phyloP scores from a whole-genome alignment of 2,888 invertebrate species.

The Oligia latruncula region DNA sequence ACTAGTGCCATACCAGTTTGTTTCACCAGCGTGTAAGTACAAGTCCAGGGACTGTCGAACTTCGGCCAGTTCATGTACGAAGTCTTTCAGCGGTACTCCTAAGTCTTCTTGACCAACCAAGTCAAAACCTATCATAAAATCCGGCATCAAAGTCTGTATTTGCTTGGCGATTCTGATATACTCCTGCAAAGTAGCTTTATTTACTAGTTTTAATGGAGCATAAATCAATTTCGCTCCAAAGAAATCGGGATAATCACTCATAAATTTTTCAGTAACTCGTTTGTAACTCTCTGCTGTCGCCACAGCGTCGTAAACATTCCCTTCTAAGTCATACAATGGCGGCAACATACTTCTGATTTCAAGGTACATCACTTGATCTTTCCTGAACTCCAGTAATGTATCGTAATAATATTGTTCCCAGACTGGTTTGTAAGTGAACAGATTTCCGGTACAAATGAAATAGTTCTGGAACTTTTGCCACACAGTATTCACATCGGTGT shows the following conservation, averaged over 20 bases:
- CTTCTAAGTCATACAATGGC: constrained; percentile 92
- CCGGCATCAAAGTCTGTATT: constrained; percentile 90
- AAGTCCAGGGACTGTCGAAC: constrained; percentile 89
- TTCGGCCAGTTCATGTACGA: constrained; percentile 88
- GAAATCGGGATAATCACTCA: constrained; percentile 91
- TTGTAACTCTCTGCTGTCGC: constrained; percentile 90
- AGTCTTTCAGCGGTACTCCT: constrained; percentile 91
- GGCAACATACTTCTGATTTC: constrained; percentile 92
- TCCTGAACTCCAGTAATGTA: constrained; percentile 90
- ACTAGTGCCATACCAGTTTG: constrained; percentile 92
- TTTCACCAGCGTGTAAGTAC: constrained; percentile 96
- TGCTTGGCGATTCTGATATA: constrained; percentile 85
- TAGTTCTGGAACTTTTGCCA: constrained; percentile 91
- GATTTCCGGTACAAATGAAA: constrained; percentile 87
- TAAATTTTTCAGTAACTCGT: constrained; percentile 89
- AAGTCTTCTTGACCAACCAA: constrained; percentile 95
- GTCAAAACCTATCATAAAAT: constrained; percentile 95
- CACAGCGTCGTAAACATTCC: constrained; percentile 87
- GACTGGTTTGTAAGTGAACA: constrained; percentile 91
- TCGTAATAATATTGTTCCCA: constrained; percentile 92
- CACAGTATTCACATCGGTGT: constrained; percentile 89
- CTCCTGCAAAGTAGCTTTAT: constrained; percentile 78
- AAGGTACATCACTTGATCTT: constrained; percentile 93
- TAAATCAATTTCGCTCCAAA: constrained; percentile 93
- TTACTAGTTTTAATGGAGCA: constrained; percentile 90